phyloP scores from a whole-genome alignment of 2,113 vertebrate genomes.

The Serilophus lunatus region DNA sequence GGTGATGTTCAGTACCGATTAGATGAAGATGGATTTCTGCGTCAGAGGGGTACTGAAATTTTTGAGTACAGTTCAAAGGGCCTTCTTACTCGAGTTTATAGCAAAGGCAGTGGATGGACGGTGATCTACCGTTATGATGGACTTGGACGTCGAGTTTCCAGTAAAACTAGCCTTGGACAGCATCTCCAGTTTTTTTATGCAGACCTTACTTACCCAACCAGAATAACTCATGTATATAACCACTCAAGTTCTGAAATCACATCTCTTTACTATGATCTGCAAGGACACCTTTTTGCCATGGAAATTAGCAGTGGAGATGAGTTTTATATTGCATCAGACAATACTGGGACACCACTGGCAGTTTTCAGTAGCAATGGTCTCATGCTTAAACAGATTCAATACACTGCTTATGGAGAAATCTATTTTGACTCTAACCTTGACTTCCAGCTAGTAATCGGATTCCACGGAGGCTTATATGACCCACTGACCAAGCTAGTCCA shows the following conservation, averaged over 20 bases:
- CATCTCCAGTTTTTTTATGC: constrained; percentile 97
- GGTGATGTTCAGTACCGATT: constrained; percentile 95
- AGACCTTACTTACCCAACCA: constrained; percentile 89
- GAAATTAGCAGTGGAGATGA: constrained; percentile 97
- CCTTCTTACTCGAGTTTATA: constrained; percentile 90
- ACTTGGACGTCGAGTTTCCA: constrained; percentile 90
- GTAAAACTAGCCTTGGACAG: constrained; percentile 90
- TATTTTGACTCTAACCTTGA: constrained; percentile 98
- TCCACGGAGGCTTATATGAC: constrained; percentile 94
- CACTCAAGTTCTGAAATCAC: constrained; percentile 97
- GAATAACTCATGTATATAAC: constrained; percentile 97
- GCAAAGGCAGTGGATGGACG: constrained; percentile 93
- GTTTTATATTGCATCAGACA: constrained; percentile 97
- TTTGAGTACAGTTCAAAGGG: constrained; percentile 98
- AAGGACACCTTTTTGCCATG: constrained; percentile 97
- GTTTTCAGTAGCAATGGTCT: constrained; percentile 96
- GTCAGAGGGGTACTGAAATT: constrained; percentile 91
- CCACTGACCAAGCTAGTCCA: constrained; percentile 94
- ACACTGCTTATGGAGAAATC: constrained; percentile 95
- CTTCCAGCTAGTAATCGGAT: constrained; percentile 95
- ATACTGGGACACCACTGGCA: constrained; percentile 91
- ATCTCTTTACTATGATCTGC: constrained; percentile 96
- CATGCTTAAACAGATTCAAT: constrained; percentile 95
- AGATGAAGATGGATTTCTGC: constrained; percentile 95
- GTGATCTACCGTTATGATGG: constrained; percentile 95